Percentiles rank a stretch among this genome's conserved stretches.
These are phyloP conservation scores for Oryzias sinensis DNA, from an alignment of 2,797 vertebrate species.

Conservation along the genomic window DNA sequence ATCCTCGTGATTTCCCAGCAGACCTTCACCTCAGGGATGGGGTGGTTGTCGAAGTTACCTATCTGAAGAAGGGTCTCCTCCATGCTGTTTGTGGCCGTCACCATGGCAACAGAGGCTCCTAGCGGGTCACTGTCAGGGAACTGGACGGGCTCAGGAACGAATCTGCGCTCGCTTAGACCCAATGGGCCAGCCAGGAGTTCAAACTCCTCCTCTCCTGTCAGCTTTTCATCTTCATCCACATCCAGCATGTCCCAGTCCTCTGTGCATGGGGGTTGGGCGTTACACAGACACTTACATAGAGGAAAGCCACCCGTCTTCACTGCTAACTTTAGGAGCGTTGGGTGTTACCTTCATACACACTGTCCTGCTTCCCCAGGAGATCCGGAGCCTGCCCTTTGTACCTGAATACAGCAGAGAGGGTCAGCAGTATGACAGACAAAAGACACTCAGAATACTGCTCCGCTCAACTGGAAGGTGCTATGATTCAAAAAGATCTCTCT, in stretches of 20 bases:
- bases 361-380: constrained; percentile 97
- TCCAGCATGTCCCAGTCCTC: constrained; percentile 99
- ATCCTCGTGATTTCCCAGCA: neutral
- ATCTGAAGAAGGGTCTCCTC: constrained; percentile 97
- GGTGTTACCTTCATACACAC: constrained; percentile 93
- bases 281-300: neutral
- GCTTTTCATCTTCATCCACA: constrained; percentile 92
- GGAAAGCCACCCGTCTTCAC: too few relatives aligned
- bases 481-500: too few relatives aligned
- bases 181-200: constrained; percentile 91
- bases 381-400: constrained; percentile 97
- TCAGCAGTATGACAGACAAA: neutral
- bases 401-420: constrained; percentile 61
- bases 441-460: too few relatives aligned
- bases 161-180: constrained; percentile 88
- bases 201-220: constrained; percentile 97
- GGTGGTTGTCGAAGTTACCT: constrained; percentile 66
- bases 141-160: constrained; percentile 93
- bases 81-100: constrained; percentile 98
- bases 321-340: neutral
- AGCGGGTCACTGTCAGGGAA: constrained; percentile 96
- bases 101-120: constrained; percentile 95
- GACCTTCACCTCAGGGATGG: too few relatives aligned
- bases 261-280: constrained; percentile 49
- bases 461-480: too few relatives aligned